Percentiles rank a stretch among this genome's conserved stretches.
Evolutionary conservation across 2,797 vertebrate genomes (phyloP).

Genomic region (Sebastes hopkinsi): DNA sequence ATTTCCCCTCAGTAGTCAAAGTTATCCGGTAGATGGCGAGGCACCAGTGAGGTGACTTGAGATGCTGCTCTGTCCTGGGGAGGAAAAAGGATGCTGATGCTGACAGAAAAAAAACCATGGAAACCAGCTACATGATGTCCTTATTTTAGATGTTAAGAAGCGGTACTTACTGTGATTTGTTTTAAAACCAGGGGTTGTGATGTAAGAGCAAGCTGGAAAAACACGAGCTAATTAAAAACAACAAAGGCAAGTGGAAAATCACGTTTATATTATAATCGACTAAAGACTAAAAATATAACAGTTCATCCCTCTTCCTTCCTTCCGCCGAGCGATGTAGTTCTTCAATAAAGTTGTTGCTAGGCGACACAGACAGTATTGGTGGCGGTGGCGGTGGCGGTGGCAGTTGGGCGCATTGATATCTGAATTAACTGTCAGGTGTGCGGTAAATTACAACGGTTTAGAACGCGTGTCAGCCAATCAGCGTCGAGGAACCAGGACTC

Average conservation of each 20-base stretch:
- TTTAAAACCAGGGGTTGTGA: neutral
- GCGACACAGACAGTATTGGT: constrained; percentile 25
- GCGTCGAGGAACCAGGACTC: constrained; percentile 5
- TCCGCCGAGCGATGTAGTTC: constrained; percentile 45
- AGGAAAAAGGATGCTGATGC: constrained; percentile 48
- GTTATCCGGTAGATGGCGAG: constrained; percentile 75
- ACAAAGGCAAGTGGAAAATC: neutral
- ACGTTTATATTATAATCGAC: neutral
- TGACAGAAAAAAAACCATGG: constrained; percentile 21
- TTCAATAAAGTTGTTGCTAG: constrained; percentile 69
- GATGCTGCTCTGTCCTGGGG: constrained; percentile 4
- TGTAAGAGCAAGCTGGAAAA: neutral
- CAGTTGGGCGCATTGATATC: constrained; percentile 34
- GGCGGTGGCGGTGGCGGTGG: too few species aligned
- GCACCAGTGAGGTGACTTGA: constrained; percentile 26
- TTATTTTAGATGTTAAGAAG: neutral
- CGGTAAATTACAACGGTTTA: neutral
- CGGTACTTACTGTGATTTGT: neutral
- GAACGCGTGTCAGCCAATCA: constrained; percentile 40
- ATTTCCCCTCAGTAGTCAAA: neutral
- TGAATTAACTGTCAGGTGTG: constrained; percentile 39
- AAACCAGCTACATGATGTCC: neutral
- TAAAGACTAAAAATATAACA: neutral
- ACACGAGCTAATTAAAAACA: neutral
- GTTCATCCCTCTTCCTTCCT: neutral